These are phyloP conservation scores for Lytechinus variegatus DNA, from an alignment of 35 echinoderm and acorn worm species.

Conservation along the genomic window DNA sequence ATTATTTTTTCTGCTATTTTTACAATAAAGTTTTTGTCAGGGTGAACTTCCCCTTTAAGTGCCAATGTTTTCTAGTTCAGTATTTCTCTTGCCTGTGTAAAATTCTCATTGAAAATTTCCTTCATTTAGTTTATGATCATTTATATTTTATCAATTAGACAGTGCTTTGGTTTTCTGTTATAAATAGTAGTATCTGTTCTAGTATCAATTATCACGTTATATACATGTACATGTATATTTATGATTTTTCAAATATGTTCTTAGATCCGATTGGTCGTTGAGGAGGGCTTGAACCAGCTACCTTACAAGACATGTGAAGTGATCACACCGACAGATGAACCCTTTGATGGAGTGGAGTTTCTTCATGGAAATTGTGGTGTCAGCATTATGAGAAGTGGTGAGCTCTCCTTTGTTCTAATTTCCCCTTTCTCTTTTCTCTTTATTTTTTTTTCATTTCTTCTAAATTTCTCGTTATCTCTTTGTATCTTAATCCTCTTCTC, in stretches of 20 bases:
- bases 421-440: background rate
- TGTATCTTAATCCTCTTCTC: background rate
- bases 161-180: too few species aligned
- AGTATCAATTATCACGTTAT: too few species aligned
- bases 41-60: too few species aligned
- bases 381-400: conserved; percentile 99
- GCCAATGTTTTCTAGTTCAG: background rate
- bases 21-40: too few species aligned
- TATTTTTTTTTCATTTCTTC: background rate
- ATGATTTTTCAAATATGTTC: background rate
- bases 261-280: conserved; percentile 92
- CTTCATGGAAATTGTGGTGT: conserved; percentile 97
- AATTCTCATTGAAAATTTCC: background rate
- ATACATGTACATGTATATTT: too few species aligned
- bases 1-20: too few species aligned
- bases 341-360: conserved; percentile 88
- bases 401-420: background rate
- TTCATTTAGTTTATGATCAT: background rate
- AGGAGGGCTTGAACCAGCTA: conserved; percentile 95
- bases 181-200: too few species aligned
- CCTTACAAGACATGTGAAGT: conserved; percentile 82
- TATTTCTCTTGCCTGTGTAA: background rate
- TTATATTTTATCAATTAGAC: background rate
- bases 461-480: background rate
- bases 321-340: conserved; percentile 84